These are phyloP conservation scores for Picus viridis DNA, from an alignment of 2,797 vertebrate genomes.

Conservation along the genomic window DNA sequence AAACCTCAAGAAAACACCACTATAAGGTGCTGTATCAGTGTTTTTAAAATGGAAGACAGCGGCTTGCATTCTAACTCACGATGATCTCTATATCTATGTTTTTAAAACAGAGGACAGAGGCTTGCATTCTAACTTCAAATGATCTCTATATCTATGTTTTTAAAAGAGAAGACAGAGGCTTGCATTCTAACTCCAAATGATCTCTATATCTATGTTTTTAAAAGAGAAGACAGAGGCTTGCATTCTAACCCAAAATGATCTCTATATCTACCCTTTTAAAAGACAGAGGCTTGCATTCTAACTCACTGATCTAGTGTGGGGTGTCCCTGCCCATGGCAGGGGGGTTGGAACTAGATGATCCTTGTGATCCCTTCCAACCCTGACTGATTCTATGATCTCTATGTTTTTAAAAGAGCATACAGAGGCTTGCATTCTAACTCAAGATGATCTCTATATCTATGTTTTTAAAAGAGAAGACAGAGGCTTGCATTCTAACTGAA, in stretches of 20 bases:
- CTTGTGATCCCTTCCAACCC: too few relatives aligned
- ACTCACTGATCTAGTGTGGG: too few relatives aligned
- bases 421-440: slow-evolving; percentile 13
- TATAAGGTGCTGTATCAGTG: neutral
- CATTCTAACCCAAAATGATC: too few relatives aligned
- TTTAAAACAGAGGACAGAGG: neutral
- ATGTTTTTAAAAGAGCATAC: neutral
- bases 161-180: too few relatives aligned
- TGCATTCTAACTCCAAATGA: neutral
- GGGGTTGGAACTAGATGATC: too few relatives aligned
- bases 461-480: neutral
- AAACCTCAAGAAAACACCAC: neutral
- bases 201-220: neutral
- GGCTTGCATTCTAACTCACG: neutral
- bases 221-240: too few relatives aligned
- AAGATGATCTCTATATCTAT: neutral
- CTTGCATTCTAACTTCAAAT: neutral
- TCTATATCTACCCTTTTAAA: neutral
- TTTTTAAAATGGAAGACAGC: neutral
- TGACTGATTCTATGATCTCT: too few relatives aligned
- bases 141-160: too few relatives aligned
- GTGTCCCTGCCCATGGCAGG: too few relatives aligned
- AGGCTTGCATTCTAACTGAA: neutral
- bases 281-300: neutral
- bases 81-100: neutral